phyloP scores from a whole-genome alignment of 2,113 vertebrate genomes.

The Salvelinus namaycush region DNA sequence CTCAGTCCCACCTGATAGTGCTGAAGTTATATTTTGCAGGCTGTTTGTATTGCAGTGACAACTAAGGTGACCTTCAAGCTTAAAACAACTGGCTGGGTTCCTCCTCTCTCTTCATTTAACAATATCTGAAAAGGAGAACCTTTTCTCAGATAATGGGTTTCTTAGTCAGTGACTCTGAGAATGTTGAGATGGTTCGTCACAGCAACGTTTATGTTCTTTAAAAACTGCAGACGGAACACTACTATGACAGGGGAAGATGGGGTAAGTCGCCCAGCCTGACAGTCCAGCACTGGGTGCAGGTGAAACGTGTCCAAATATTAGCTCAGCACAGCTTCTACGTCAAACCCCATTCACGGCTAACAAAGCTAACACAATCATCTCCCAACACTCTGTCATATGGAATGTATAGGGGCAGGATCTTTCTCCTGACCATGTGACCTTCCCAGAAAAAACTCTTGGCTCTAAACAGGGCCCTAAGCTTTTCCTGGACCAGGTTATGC shows the following conservation, averaged over 20 bases:
- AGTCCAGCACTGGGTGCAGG: constrained; percentile 1
- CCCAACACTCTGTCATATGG: no score
- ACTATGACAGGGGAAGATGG: no score
- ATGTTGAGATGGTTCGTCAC: constrained; percentile 7
- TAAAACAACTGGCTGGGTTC: constrained; percentile 9
- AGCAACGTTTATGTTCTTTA: constrained; percentile 12
- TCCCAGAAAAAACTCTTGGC: no score
- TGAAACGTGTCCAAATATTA: constrained; percentile 11
- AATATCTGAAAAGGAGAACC: constrained; percentile 15
- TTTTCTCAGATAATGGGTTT: background rate
- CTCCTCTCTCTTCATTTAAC: constrained; percentile 1
- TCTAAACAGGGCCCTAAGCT: background rate
- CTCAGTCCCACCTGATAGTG: constrained; percentile 46
- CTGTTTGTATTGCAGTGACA: constrained; percentile 21
- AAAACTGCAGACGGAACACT: background rate
- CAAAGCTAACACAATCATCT: background rate
- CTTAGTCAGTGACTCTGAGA: background rate
- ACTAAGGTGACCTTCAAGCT: constrained; percentile 50
- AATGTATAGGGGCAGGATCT: background rate
- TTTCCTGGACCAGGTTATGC: no score
- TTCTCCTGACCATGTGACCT: background rate
- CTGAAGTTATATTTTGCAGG: constrained; percentile 37
- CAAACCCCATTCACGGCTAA: background rate
- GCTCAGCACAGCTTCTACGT: background rate
- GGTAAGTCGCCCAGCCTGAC: background rate